Evolutionary conservation across 2,797 vertebrate species (phyloP), one percentile per base, ranked within the genome.

Genomic region (Hypotaenidia philippensis): DNA sequence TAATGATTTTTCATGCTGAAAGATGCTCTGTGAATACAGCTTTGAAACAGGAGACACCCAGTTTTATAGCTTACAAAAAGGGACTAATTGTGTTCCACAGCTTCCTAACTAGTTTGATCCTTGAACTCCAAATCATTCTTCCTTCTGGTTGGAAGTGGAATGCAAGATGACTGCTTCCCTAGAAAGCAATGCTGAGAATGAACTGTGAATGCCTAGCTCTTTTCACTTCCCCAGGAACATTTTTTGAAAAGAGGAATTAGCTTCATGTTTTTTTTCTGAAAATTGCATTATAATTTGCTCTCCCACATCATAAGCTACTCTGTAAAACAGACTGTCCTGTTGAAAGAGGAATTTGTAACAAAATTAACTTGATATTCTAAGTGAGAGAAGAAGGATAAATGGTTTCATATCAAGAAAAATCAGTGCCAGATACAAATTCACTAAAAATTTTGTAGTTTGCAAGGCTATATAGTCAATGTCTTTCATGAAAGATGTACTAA

Each of bases 101-200:
- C 74, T 97, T 96, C 94, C 96, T 96, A 94, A 97, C 91, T 95
- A 95, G 87, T 94, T 95, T 97, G 96, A 97, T 96, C 94, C 94
- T 91, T 97, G 94, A 97, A 95, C 91, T 97, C 77, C 52, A 4
- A 95, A 94, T 94, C 89, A 83, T 96, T 97, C 92, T 95, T 96
- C 92, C 94, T 96, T 95, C 87, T 96, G 89, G 87, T 41, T 97
- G 91, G 79, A 92, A 94, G 89, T 91, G 87, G 89, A 92, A 95
- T 90, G 87, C 77, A 94, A 96, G 94, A 94, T 90, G 94, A 95
- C 84, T 81, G 87, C 72, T 92, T 96, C 93, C 96, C 94, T 96
- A 88, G 89, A 97, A 97, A 96, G 94, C 91, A 94, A 64, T 93
- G 72, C 89, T 87, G 69, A 94, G 93, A 96, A 91, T 20, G 41